These are phyloP conservation scores for Arothron firmamentum DNA, from an alignment of 2,113 vertebrate genomes.

Conservation along the genomic window DNA sequence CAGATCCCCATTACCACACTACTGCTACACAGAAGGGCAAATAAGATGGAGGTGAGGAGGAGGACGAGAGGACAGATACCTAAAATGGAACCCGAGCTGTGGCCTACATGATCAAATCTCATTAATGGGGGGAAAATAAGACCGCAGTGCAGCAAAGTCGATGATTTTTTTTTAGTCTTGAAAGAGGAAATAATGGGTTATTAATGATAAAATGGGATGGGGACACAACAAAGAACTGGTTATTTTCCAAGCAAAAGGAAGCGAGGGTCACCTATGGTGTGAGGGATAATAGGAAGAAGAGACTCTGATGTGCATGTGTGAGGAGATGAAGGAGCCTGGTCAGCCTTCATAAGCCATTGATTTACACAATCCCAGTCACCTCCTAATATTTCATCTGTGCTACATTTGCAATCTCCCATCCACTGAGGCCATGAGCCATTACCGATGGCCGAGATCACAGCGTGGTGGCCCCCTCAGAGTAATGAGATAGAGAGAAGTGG, in stretches of 20 bases:
- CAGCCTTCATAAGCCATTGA: slow-evolving; percentile 71
- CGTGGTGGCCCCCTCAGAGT: slow-evolving; percentile 61
- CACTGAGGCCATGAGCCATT: slow-evolving; percentile 66
- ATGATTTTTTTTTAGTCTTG: slow-evolving; percentile 30
- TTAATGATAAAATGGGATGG: slow-evolving; percentile 41
- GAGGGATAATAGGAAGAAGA: slow-evolving; percentile 40
- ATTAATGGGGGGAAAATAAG: slow-evolving; percentile 23
- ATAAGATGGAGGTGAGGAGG: too few species aligned
- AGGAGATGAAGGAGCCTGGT: slow-evolving; percentile 43
- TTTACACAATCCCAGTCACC: slow-evolving; percentile 65
- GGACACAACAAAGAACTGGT: slow-evolving; percentile 23
- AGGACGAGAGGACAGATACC: slow-evolving; percentile 39
- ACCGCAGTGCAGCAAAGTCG: background rate
- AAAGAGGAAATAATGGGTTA: slow-evolving; percentile 34
- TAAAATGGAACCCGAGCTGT: slow-evolving; percentile 47
- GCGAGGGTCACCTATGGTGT: slow-evolving; percentile 28
- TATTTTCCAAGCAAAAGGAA: slow-evolving; percentile 55
- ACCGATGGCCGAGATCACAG: slow-evolving; percentile 64
- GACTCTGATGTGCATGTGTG: slow-evolving; percentile 37
- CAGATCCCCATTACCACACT: slow-evolving; percentile 57
- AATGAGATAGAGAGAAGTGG: slow-evolving; percentile 68
- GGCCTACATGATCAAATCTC: slow-evolving; percentile 57
- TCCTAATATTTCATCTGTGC: slow-evolving; percentile 68
- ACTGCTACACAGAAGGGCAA: slow-evolving; percentile 53
- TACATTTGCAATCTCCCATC: slow-evolving; percentile 65